A percentile compares a stretch with the other conserved stretches of the same genome.
Conservation (phyloP, 2,113 vertebrate genomes). For the Hypocryptadius cinnamomeus region DNA sequence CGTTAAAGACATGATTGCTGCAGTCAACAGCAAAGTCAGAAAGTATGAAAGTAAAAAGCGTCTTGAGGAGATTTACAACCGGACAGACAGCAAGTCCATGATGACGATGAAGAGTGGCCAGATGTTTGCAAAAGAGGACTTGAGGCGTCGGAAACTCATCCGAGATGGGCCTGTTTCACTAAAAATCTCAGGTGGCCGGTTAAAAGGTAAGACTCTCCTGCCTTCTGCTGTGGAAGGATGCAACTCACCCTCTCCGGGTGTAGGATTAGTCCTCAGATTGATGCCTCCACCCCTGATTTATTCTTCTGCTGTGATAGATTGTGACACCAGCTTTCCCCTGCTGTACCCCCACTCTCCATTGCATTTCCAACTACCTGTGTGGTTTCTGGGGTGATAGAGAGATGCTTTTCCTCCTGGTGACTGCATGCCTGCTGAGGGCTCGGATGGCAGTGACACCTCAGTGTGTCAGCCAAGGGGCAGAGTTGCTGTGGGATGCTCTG, state of each 20-base stretch:
- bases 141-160: constrained; percentile 84
- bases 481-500: not conserved
- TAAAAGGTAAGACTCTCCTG: constrained; percentile 78
- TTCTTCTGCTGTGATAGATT: not conserved
- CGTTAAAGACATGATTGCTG: constrained; percentile 85
- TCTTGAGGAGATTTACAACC: constrained; percentile 84
- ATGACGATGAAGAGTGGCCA: constrained; percentile 94
- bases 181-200: constrained; percentile 76
- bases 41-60: constrained; percentile 89
- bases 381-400: not conserved
- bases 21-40: constrained; percentile 89
- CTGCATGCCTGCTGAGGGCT: not conserved
- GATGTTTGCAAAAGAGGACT: constrained; percentile 92
- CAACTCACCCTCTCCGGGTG: not conserved
- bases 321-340: not conserved
- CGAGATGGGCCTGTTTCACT: constrained; percentile 86
- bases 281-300: not conserved
- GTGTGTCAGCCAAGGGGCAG: not conserved
- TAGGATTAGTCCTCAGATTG: not conserved
- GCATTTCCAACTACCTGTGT: rapidly evolving
- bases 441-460: not conserved
- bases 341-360: rapidly evolving
- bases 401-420: not conserved
- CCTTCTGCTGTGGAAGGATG: not conserved
- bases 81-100: constrained; percentile 92